Conservation (phyloP, 1,140 invertebrate species). For the Drosophila willistoni region DNA sequence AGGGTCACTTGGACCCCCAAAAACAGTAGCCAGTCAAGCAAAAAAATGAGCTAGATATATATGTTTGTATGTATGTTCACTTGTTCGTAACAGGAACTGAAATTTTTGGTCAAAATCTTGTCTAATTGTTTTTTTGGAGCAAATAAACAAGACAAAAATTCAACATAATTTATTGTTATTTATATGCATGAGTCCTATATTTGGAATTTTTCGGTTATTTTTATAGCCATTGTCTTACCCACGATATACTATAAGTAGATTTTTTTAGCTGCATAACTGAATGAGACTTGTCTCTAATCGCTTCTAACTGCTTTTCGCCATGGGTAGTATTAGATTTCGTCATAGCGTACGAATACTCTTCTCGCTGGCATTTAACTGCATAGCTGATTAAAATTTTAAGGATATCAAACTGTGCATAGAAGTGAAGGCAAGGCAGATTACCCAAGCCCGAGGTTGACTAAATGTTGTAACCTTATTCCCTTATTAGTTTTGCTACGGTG, state of each 20-base stretch:
- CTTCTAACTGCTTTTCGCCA: background rate
- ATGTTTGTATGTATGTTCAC: background rate
- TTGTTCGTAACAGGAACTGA: conserved; percentile 45
- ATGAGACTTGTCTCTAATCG: background rate
- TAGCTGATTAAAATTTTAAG: too few relatives aligned
- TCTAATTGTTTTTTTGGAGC: conserved; percentile 10
- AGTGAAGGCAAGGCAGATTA: too few relatives aligned
- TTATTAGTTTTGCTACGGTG: too few relatives aligned
- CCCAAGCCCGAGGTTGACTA: too few relatives aligned
- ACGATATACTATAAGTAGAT: background rate
- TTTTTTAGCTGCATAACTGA: background rate
- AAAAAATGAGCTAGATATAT: background rate
- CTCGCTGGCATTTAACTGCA: too few relatives aligned
- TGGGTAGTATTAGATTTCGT: too few relatives aligned
- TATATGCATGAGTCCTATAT: background rate
- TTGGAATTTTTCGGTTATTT: conserved; percentile 4
- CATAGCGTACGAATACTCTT: too few relatives aligned
- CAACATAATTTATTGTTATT: conserved; percentile 7
- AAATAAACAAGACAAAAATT: conserved; percentile 3
- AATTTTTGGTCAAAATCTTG: conserved; percentile 4
- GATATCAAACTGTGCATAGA: too few relatives aligned
- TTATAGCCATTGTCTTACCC: conserved; percentile 3
- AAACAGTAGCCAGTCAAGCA: conserved; percentile 27
- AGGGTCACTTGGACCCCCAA: conserved; percentile 35
- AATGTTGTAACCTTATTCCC: too few relatives aligned